Evolutionary conservation across 2,888 invertebrate genomes (phyloP).

Genomic region (Andrena dorsata): DNA sequence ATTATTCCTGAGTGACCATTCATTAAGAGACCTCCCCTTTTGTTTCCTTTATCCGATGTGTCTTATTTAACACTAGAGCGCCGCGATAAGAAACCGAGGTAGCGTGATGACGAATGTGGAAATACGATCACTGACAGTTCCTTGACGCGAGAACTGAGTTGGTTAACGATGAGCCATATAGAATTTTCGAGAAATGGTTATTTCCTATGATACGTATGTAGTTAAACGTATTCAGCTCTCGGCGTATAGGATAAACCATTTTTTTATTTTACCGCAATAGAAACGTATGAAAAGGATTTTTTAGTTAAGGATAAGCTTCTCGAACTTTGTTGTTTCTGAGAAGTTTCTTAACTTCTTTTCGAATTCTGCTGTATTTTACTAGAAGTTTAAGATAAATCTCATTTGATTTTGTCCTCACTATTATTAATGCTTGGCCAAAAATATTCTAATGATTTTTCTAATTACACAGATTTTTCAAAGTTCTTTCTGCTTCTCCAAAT

Average conservation of each 20-base stretch:
- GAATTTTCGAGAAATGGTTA: conserved; percentile 6
- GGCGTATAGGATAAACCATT: not conserved
- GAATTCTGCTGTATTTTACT: too few relatives aligned
- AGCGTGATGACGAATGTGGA: conserved; percentile 48
- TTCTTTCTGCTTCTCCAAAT: too few relatives aligned
- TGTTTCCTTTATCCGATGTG: conserved; percentile 47
- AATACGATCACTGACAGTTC: conserved; percentile 2
- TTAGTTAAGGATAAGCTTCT: too few relatives aligned
- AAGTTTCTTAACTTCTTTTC: too few relatives aligned
- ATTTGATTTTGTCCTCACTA: too few relatives aligned
- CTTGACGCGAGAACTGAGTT: conserved; percentile 5
- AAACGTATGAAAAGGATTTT: not conserved
- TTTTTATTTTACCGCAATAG: not conserved
- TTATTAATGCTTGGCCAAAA: too few relatives aligned
- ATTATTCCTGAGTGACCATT: conserved; percentile 81
- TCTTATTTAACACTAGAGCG: conserved; percentile 55
- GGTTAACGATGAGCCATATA: conserved; percentile 5
- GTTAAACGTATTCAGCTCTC: conserved; percentile 14
- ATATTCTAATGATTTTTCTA: too few relatives aligned
- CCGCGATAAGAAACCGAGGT: conserved; percentile 51
- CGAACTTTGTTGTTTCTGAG: too few relatives aligned
- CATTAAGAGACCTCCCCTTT: conserved; percentile 70
- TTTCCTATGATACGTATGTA: not conserved
- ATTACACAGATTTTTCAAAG: too few relatives aligned
- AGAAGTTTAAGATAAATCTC: too few relatives aligned